A percentile compares a stretch with the other conserved stretches of the same genome.
phyloP scores from a whole-genome alignment of 1,140 invertebrate species.

The Drosophila watanabei region DNA sequence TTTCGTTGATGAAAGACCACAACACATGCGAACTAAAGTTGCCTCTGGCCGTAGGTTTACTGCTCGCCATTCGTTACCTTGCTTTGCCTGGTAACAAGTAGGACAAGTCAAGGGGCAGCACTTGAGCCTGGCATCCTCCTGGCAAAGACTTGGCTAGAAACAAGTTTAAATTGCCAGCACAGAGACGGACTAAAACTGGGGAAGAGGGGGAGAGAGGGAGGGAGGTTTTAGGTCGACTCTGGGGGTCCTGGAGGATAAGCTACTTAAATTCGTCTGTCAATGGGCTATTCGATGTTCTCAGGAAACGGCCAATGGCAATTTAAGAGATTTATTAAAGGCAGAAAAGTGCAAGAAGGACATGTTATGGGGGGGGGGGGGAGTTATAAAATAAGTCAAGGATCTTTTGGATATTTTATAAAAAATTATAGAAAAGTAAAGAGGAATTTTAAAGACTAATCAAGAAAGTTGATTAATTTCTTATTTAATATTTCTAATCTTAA shows the following conservation, averaged over 20 bases:
- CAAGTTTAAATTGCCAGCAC: slow-evolving; percentile 56
- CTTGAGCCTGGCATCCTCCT: slow-evolving; percentile 61
- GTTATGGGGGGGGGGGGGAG: neutral
- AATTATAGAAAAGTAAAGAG: neutral
- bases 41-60: slow-evolving; percentile 27
- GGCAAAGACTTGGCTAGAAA: slow-evolving; percentile 43
- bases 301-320: slow-evolving; percentile 31
- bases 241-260: slow-evolving; percentile 52
- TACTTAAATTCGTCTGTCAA: slow-evolving; percentile 53
- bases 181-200: slow-evolving; percentile 49
- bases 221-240: neutral
- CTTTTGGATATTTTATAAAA: neutral
- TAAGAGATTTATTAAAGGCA: slow-evolving; percentile 10
- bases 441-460: neutral
- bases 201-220: too few species aligned
- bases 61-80: slow-evolving; percentile 16
- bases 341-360: neutral
- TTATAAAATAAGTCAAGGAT: neutral
- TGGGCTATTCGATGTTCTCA: slow-evolving; percentile 3
- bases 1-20: slow-evolving; percentile 76
- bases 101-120: slow-evolving; percentile 69
- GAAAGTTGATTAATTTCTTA: neutral
- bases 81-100: slow-evolving; percentile 67
- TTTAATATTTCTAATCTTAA: neutral
- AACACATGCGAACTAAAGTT: slow-evolving; percentile 80